Evolutionary conservation across 2,113 vertebrate genomes (phyloP), one percentile per base, ranked within the genome.

Genomic region (Lagopus leucura): DNA sequence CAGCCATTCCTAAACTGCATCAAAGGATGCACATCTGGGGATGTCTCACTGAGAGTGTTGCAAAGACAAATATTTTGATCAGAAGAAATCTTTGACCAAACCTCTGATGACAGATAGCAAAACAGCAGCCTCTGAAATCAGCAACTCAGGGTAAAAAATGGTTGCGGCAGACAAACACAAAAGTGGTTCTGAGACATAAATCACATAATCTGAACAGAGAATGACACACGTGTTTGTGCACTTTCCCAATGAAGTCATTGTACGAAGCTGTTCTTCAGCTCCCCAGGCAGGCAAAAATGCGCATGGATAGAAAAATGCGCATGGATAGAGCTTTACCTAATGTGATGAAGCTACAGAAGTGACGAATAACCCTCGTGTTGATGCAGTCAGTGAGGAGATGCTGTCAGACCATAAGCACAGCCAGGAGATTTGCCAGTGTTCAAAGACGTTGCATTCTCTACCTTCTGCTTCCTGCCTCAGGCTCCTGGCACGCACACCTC

Each of bases 401-500:
- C 89, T 82, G 89, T 91, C 96, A 95, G 88, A 92, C 72, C 61
- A 81, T 77, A 92, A 83, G 77, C 88, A 79, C 6, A 88, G 76
- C 65, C 69, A 40, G 67, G 75, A 71, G 79, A 96, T 91, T 75
- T 93, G 85, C 87, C 87, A 94, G 76, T 36, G 55, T 58, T 94
- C 82, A 91, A 80, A 96, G 69, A 67, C 0, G 0, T 2, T 48
- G 76, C 71, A 78, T 92, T 88, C 89, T 78, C 85, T 65, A 5
- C 67, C 65, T 81, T 77, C 78, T 27, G 34, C 50, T 82, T 94
- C 78, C 67, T 84, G 87, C 87, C 82, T 81, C 78, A 55, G 82
- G 78, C 82, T 91, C 72, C 69, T 74, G 71, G 86, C 76, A 89
- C 71, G 80, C 22, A 45, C 4, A 1, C 0, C 0, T 86, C 61